Conservation (phyloP, 2,888 invertebrate genomes). For the Athripsodes cinereus region DNA sequence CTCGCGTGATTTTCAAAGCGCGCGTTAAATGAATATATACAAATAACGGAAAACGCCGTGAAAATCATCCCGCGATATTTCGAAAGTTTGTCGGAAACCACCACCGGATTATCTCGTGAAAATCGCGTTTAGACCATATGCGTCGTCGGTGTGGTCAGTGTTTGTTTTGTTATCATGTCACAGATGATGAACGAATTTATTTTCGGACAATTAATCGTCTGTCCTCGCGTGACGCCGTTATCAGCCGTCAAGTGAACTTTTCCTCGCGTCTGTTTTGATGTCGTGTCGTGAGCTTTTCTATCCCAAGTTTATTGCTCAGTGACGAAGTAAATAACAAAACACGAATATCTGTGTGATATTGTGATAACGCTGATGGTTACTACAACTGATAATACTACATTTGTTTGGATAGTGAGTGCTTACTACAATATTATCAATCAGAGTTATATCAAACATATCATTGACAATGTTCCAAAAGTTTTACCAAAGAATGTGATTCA, state of each 20-base stretch:
- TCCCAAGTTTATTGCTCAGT: not conserved
- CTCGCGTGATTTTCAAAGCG: not conserved
- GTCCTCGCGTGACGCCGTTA: conserved; percentile 20
- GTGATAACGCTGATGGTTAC: not conserved
- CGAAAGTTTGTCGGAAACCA: conserved; percentile 6
- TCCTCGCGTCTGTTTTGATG: conserved; percentile 1
- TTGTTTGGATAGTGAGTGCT: too few species aligned
- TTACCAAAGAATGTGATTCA: too few species aligned
- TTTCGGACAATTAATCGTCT: conserved; percentile 19
- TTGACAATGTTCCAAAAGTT: too few species aligned
- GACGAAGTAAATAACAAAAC: not conserved
- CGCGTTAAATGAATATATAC: not conserved
- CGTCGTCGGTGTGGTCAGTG: not conserved
- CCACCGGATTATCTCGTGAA: conserved; percentile 10
- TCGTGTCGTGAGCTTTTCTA: conserved; percentile 3
- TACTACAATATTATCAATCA: too few species aligned
- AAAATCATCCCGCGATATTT: conserved; percentile 10
- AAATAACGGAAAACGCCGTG: conserved; percentile 6
- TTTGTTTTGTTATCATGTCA: conserved; percentile 1
- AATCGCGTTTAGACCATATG: conserved; percentile 9
- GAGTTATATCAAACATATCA: too few species aligned
- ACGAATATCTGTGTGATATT: not conserved
- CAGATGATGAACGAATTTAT: conserved; percentile 6
- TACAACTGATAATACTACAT: not conserved
- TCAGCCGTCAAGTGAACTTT: conserved; percentile 10